Percentiles rank a stretch among this genome's conserved stretches.
Evolutionary conservation across 2,888 invertebrate genomes (phyloP).

Genomic region (Ditula angustiorana): DNA sequence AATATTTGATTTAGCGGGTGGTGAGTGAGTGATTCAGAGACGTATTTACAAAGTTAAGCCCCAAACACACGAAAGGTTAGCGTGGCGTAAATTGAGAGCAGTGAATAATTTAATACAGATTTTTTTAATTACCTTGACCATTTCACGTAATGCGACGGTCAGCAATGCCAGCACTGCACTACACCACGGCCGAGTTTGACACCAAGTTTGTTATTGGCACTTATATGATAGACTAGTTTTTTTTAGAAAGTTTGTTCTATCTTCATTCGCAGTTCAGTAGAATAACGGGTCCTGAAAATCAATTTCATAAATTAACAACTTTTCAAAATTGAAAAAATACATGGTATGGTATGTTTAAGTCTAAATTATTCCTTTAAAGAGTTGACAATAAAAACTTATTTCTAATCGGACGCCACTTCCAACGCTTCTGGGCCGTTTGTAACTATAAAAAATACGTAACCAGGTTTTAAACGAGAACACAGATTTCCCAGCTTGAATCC

Average conservation of each 20-base stretch:
- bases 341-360: neutral
- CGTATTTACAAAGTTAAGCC: constrained; percentile 79
- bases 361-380: no score
- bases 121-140: constrained; percentile 82
- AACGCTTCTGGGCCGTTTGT: no score
- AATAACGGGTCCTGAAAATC: constrained; percentile 79
- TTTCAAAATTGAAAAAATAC: neutral
- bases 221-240: constrained; percentile 65
- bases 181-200: constrained; percentile 62
- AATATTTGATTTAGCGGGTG: constrained; percentile 61
- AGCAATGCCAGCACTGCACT: constrained; percentile 60
- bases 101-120: constrained; percentile 76
- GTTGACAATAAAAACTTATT: no score
- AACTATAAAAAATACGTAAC: no score
- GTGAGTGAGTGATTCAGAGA: constrained; percentile 74
- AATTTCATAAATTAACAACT: constrained; percentile 55
- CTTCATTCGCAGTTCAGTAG: constrained; percentile 78
- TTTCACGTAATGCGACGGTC: constrained; percentile 78
- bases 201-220: constrained; percentile 66
- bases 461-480: no score
- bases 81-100: constrained; percentile 71
- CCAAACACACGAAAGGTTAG: constrained; percentile 78
- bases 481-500: no score
- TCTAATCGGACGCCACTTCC: no score
- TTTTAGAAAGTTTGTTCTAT: constrained; percentile 67